Evolutionary conservation across 2,113 vertebrate genomes (phyloP).

Genomic region (Excalfactoria chinensis): DNA sequence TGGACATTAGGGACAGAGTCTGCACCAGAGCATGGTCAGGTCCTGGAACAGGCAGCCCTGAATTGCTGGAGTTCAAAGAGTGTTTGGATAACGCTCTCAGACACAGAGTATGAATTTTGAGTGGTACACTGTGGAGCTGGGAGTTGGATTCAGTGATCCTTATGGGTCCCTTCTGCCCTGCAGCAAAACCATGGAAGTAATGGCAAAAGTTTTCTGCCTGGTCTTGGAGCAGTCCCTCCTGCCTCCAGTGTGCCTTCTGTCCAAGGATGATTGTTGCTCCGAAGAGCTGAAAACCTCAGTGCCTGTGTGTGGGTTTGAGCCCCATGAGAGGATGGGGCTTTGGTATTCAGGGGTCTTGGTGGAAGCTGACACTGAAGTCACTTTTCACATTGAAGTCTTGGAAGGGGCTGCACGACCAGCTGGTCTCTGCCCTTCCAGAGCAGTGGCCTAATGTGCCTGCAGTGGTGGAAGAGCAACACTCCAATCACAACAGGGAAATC

Average conservation of each 20-base stretch:
- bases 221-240: not conserved
- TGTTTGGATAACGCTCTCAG: too few relatives aligned
- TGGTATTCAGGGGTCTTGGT: accelerated
- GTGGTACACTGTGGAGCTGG: too few relatives aligned
- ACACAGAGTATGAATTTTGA: too few relatives aligned
- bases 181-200: not conserved
- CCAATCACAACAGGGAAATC: not conserved
- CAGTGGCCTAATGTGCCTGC: not conserved
- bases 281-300: not conserved
- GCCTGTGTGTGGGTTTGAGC: not conserved
- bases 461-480: not conserved
- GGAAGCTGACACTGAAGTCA: not conserved
- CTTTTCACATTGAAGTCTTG: not conserved
- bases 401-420: not conserved
- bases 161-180: too few relatives aligned
- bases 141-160: too few relatives aligned
- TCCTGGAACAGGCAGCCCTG: too few relatives aligned
- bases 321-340: accelerated
- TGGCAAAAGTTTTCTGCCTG: not conserved
- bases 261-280: not conserved
- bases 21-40: too few relatives aligned
- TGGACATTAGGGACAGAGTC: too few relatives aligned
- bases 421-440: not conserved
- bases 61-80: too few relatives aligned
- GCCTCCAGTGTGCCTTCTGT: accelerated